phyloP scores from a whole-genome alignment of 2,113 vertebrate genomes.

The Dicerorhinus sumatrensis region DNA sequence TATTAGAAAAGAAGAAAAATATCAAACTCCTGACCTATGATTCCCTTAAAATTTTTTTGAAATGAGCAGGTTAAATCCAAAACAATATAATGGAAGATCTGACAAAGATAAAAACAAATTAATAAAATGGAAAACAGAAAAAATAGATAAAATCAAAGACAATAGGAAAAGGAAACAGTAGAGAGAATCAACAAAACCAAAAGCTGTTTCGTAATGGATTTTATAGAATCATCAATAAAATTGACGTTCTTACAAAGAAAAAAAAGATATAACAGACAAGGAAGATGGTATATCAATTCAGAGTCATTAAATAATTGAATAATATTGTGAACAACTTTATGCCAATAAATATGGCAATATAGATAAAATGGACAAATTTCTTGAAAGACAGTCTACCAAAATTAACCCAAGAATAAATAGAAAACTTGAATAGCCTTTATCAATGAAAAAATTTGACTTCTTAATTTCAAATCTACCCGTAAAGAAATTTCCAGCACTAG shows the following conservation, averaged over 20 bases:
- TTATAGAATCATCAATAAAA: not conserved
- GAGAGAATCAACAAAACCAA: not conserved
- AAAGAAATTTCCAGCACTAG: not conserved
- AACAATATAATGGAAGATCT: not conserved
- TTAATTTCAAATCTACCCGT: not conserved
- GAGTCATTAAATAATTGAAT: not conserved
- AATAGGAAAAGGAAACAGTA: not conserved
- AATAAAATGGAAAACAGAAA: not conserved
- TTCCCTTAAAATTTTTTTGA: not conserved
- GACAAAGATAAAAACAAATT: not conserved
- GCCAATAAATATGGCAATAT: not conserved
- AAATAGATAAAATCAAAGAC: not conserved
- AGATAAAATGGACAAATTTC: not conserved
- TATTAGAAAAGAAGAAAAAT: not conserved
- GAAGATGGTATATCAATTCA: not conserved
- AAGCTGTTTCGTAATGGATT: not conserved
- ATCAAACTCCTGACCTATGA: not conserved
- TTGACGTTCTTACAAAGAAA: not conserved
- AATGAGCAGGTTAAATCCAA: not conserved
- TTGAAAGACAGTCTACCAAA: not conserved
- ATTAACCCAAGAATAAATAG: not conserved
- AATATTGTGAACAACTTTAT: not conserved
- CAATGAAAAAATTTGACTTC: not conserved
- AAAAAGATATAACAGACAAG: not conserved
- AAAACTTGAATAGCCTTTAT: no score